These are phyloP conservation scores for Phodopus roborovskii DNA, from an alignment of 2,113 vertebrate genomes.

Conservation along the genomic window DNA sequence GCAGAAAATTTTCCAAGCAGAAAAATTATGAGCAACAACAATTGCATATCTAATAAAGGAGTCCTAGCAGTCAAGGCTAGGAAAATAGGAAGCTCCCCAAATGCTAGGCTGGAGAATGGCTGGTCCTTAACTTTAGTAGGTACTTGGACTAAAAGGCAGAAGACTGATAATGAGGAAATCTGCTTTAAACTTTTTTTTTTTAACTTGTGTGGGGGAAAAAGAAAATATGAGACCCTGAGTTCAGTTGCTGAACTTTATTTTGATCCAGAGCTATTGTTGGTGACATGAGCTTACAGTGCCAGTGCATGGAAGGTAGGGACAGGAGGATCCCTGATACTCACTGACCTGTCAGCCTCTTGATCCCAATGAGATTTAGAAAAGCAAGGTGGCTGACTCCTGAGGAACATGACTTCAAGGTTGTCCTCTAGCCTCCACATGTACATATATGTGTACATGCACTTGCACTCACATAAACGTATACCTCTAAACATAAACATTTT, in stretches of 20 bases:
- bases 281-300: neutral
- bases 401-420: neutral
- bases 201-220: neutral
- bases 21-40: slow-evolving; percentile 2
- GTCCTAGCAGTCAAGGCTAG: neutral
- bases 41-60: neutral
- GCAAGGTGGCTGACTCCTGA: neutral
- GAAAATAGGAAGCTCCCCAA: neutral
- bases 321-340: neutral
- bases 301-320: neutral
- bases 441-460: neutral
- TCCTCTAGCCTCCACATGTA: neutral
- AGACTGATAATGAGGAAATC: slow-evolving; percentile 12
- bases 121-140: slow-evolving; percentile 20
- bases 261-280: neutral
- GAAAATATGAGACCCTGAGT: neutral
- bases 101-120: neutral
- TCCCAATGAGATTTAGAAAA: neutral
- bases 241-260: neutral
- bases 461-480: neutral
- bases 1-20: neutral
- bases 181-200: neutral
- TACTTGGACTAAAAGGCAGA: neutral
- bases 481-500: neutral
- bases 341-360: neutral